A percentile compares a stretch with the other conserved stretches of the same genome.
Conservation (phyloP, 2,888 invertebrate species). For the Plebejus argus region DNA sequence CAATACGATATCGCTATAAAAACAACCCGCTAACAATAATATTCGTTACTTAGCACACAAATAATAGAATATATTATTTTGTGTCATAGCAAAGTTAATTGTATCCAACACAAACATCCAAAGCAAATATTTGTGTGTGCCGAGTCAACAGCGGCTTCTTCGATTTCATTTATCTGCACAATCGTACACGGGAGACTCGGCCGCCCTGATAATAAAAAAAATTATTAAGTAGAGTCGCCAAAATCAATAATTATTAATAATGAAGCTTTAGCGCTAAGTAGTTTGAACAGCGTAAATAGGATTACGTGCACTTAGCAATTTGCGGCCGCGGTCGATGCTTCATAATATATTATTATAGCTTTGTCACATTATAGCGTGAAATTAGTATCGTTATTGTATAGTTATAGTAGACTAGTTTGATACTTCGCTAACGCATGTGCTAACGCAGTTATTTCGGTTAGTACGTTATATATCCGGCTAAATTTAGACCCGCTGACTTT, state of each 20-base stretch:
- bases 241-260: slow-evolving; percentile 29
- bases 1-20: not conserved
- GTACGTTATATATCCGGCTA: not conserved
- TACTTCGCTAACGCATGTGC: not conserved
- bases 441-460: not conserved
- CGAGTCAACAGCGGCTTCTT: slow-evolving; percentile 11
- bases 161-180: slow-evolving; percentile 26
- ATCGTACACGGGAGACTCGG: slow-evolving; percentile 15
- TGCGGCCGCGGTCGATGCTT: slow-evolving; percentile 11
- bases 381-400: too few relatives aligned
- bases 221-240: slow-evolving; percentile 8
- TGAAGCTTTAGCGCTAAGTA: slow-evolving; percentile 17
- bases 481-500: not conserved
- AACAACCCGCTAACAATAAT: slow-evolving; percentile 9
- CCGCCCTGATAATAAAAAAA: not conserved
- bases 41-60: slow-evolving; percentile 30
- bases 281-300: slow-evolving; percentile 27
- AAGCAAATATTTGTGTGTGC: slow-evolving; percentile 20
- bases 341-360: slow-evolving; percentile 9
- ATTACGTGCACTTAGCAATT: slow-evolving; percentile 25
- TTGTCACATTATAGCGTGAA: not conserved
- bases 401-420: not conserved
- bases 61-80: slow-evolving; percentile 19
- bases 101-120: slow-evolving; percentile 33
- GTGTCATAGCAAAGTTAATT: slow-evolving; percentile 31